Percentiles rank a stretch among this genome's conserved stretches.
phyloP scores from a whole-genome alignment of 2,113 vertebrate genomes.

The Corvus hawaiiensis region DNA sequence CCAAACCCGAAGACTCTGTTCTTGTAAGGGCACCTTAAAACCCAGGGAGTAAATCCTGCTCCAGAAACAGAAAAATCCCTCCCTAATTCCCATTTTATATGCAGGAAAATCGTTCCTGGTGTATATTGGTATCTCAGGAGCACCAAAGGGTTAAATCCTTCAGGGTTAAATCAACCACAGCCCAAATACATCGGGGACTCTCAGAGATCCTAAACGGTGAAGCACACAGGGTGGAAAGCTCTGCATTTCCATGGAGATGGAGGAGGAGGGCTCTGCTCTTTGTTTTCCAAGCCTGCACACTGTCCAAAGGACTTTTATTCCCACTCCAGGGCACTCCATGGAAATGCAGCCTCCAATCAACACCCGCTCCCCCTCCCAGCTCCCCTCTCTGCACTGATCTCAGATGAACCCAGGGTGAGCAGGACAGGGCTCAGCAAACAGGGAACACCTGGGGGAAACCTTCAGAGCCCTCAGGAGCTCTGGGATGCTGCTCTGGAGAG shows the following conservation, averaged over 20 bases:
- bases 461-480: neutral
- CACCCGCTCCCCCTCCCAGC: neutral
- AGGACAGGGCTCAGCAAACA: neutral
- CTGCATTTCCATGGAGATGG: neutral
- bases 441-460: neutral
- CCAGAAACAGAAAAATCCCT: neutral
- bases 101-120: neutral
- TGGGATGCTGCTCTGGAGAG: neutral
- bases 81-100: neutral
- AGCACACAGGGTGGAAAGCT: neutral
- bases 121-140: too few relatives aligned
- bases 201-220: neutral
- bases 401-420: conserved; percentile 35
- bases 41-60: neutral
- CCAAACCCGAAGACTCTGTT: neutral
- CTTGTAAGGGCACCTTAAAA: neutral
- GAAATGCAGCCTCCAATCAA: conserved; percentile 26
- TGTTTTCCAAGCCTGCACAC: neutral
- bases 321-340: neutral
- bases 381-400: neutral
- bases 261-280: neutral
- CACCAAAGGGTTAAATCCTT: neutral
- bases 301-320: neutral
- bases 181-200: neutral
- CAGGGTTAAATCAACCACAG: neutral